Evolutionary conservation across 92 coral and sea anemone genomes (phyloP), one percentile per base, ranked within the genome.

Genomic region (Galaxea fascicularis): DNA sequence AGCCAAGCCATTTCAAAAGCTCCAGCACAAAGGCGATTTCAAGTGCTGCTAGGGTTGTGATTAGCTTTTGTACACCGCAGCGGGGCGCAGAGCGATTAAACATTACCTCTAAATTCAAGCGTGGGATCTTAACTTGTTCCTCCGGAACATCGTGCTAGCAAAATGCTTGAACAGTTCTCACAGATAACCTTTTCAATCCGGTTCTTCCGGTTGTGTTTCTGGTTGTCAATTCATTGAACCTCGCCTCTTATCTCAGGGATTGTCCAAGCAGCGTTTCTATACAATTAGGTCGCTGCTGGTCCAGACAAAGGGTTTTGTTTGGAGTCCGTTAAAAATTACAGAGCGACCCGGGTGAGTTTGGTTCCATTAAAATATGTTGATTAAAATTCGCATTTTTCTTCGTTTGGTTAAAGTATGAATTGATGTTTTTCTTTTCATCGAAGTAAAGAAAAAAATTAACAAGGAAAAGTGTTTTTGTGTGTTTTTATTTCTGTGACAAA

Each of bases 41-140:
- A 28, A 71, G 21, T 35, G 78, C 86, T 70, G 70, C 86, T n/a
- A 57, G 78, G 69, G 90, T 73, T 83, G 86, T 91, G 91, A 91
- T 91, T 87, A 87, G 81, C 89, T 58, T 83, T 91, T 87, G 94
- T 91, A 8, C 28, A 26, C 26, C 94, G 8, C 91, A 54, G 89
- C 71, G 67, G 67, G 94, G 30, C 59, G 83, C 78, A 87, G 35
- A 77, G 35, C 89, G 74, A 77, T 87, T 82, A 83, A 91, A 79
- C 78, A 71, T 91, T 87, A 71, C 70, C 25, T 82, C 71, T 58
- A 66, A 82, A 82, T 58, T 70, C 76, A 14, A 41, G 68, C 86
- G 86, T 82, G 86, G 86, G 86, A 82, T 82, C 13, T 78, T 39
- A 71, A 41, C 78, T 21, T 6, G 39, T 56, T 21, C 26, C 58